Evolutionary conservation across 2,797 vertebrate genomes (phyloP).

Genomic region (Chaetophractus vellerosus): DNA sequence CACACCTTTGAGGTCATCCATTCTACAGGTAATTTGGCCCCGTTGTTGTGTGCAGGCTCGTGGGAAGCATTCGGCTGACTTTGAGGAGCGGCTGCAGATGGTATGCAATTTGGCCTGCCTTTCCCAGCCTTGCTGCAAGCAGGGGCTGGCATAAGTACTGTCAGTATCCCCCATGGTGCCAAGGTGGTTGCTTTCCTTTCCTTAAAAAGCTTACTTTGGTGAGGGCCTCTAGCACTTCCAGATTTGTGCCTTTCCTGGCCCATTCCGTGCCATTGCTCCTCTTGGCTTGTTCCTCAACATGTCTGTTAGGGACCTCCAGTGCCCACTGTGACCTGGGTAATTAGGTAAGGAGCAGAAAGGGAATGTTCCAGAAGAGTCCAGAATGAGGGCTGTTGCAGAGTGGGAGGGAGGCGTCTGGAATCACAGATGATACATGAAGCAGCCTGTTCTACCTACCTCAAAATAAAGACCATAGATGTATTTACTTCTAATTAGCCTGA

Average conservation of each 20-base stretch:
- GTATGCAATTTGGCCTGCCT: neutral
- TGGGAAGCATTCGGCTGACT: neutral
- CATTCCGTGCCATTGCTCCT: neutral
- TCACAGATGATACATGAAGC: constrained; percentile 71
- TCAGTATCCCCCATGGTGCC: neutral
- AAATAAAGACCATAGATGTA: constrained; percentile 48
- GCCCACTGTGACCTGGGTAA: neutral
- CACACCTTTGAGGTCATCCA: neutral
- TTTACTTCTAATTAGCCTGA: constrained; percentile 69
- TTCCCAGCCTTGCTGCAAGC: neutral
- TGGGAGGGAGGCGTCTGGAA: constrained; percentile 56
- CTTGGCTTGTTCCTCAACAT: constrained; percentile 6
- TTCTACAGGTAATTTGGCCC: neutral
- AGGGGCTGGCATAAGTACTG: neutral
- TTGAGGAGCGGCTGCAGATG: neutral
- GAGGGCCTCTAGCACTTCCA: neutral
- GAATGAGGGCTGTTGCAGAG: neutral
- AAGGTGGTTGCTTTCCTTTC: constrained; percentile 5
- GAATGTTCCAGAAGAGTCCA: neutral
- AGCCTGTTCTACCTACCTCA: constrained; percentile 61
- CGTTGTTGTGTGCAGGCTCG: accelerated
- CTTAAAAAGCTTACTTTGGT: neutral
- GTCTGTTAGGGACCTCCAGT: neutral
- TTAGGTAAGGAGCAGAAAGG: neutral
- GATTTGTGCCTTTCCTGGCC: neutral